Conservation (phyloP, 2,888 invertebrate species). For the Nemurella pictetii region DNA sequence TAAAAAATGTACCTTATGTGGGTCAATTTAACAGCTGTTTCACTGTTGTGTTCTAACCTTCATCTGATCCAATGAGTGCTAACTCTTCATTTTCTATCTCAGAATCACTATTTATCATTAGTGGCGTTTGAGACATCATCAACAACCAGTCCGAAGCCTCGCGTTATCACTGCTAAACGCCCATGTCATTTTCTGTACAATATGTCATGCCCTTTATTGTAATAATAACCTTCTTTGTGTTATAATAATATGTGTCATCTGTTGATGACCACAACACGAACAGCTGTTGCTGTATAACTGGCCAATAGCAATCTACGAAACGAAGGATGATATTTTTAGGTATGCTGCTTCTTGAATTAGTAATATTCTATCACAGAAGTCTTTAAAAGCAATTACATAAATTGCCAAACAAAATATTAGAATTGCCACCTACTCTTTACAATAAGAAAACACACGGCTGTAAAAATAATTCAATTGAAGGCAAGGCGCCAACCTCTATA, state of each 20-base stretch:
- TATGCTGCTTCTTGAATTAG: too few species aligned
- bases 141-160: neutral
- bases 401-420: too few species aligned
- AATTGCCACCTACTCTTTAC: too few species aligned
- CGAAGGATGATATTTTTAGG: too few species aligned
- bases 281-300: neutral
- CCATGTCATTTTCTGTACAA: neutral
- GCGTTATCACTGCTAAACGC: neutral
- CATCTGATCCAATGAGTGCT: slow-evolving; percentile 21
- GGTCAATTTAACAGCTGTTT: neutral
- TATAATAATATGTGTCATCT: neutral
- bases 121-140: neutral
- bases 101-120: slow-evolving; percentile 9
- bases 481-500: too few species aligned
- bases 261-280: neutral
- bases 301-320: too few species aligned
- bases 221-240: neutral
- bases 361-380: too few species aligned
- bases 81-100: slow-evolving; percentile 28
- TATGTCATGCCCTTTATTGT: neutral
- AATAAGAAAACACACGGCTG: too few species aligned
- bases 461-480: too few species aligned
- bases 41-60: slow-evolving; percentile 29
- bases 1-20: neutral
- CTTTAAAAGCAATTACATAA: too few species aligned